Base-by-base conservation (phyloP, 2,113 vertebrate genomes). In the Pogonocichla stellata region DNA sequence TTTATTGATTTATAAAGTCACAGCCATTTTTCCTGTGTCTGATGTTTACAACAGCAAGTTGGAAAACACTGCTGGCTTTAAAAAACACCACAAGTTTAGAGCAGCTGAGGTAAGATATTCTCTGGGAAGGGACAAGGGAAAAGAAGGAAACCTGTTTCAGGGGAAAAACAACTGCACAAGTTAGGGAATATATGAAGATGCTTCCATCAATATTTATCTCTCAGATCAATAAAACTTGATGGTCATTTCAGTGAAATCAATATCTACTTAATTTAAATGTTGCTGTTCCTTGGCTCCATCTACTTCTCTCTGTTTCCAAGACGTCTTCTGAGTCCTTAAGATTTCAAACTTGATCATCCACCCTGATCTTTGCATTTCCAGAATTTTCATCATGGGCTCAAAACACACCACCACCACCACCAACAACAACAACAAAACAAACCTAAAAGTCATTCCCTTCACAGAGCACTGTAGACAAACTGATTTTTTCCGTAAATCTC, bases 1-100 rank as follows among this genome's bases (percentile, higher is more conserved):
- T 92, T 94, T 90, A 94, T 95, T 74, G 87, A 95, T 95, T 91
- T 94, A 80, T 54, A 54, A 86, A 83, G 58, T 62, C 81, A 90
- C 33, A 83, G 43, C 45, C 50, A 88, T 95, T 96, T 80, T 87
- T 95, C 60, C 88, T 56, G 42, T 36, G 81, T 95, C 42, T 85
- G 71, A 82, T 62, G 26, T 88, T 91, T 85, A 80, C 57, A 88
- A 77, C 29, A 75, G 40, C 23, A 20, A 64, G 23, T 29, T 85
- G 50, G 65, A 72, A 95, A 95, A 90, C 50, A 82, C 29, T 0
- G 4, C 74, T 91, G 50, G 42, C 70, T 91, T 80, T 82, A 85
- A 93, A 50, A 86, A 95, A 8, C 61, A 95, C 62, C 47, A 54
- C 38, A 70, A 86, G 20, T 58, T 61, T 29, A 75, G 25, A 82